A percentile compares a stretch with the other conserved stretches of the same genome.
These are phyloP conservation scores for Taeniopygia guttata DNA, from an alignment of 2,797 vertebrate genomes.

Conservation along the genomic window DNA sequence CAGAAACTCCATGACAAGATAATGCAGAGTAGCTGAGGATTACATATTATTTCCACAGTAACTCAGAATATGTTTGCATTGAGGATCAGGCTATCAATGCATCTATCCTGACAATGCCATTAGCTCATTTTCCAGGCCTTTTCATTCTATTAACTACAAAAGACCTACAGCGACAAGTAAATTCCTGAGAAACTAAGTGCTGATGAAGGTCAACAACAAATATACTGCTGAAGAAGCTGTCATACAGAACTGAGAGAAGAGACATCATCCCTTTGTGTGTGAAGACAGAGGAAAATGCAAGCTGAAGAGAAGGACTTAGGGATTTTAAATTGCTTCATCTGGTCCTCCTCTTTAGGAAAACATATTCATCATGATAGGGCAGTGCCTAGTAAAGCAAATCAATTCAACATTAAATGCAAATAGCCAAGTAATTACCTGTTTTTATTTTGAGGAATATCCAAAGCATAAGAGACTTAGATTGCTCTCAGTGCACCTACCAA, in stretches of 20 bases:
- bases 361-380: background rate
- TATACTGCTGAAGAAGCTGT: background rate
- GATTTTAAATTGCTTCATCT: background rate
- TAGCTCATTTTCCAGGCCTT: background rate
- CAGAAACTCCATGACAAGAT: background rate
- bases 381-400: background rate
- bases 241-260: background rate
- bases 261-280: background rate
- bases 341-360: background rate
- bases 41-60: background rate
- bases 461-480: background rate
- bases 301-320: background rate
- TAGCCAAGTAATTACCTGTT: background rate
- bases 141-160: background rate
- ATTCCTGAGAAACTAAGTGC: background rate
- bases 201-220: background rate
- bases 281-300: background rate
- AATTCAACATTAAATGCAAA: background rate
- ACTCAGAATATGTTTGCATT: background rate
- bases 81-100: background rate
- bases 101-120: background rate
- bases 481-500: background rate
- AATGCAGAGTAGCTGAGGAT: background rate
- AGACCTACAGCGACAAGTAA: background rate
- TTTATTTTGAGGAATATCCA: background rate